A percentile compares a stretch with the other conserved stretches of the same genome.
These are phyloP conservation scores for Drosophila meridiana DNA, from an alignment of 2,888 invertebrate species.

Conservation along the genomic window DNA sequence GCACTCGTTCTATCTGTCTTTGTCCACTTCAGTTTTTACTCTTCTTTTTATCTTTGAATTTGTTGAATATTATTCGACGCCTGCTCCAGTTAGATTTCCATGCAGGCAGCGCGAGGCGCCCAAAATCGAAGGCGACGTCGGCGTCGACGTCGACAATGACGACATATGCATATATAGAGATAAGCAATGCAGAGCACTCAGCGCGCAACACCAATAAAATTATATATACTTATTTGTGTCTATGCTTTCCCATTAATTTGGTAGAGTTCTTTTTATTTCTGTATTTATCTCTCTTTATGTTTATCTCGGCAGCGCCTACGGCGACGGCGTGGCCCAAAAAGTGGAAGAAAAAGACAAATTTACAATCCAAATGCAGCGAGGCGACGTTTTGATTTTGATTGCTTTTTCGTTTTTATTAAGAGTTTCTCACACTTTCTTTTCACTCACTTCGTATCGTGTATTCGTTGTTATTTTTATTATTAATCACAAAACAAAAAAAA, in stretches of 20 bases:
- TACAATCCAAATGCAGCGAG: constrained; percentile 72
- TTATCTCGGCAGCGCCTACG: constrained; percentile 64
- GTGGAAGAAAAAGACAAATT: constrained; percentile 42
- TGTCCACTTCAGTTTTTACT: constrained; percentile 23
- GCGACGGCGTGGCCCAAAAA: constrained; percentile 63
- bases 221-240: constrained; percentile 43
- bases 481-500: constrained; percentile 41
- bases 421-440: constrained; percentile 74
- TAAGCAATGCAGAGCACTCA: constrained; percentile 53
- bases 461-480: constrained; percentile 43
- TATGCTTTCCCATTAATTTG: constrained; percentile 73
- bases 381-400: constrained; percentile 58
- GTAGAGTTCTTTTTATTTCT: constrained; percentile 53
- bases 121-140: constrained; percentile 47
- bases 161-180: constrained; percentile 62
- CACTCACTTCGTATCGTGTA: constrained; percentile 39
- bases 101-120: constrained; percentile 29
- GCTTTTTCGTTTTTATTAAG: constrained; percentile 37
- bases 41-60: constrained; percentile 54
- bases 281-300: constrained; percentile 77
- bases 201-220: constrained; percentile 53
- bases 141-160: constrained; percentile 37
- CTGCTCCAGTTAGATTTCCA: constrained; percentile 72
- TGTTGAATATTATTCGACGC: constrained; percentile 47
- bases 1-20: constrained; percentile 12